Evolutionary conservation across 2,888 invertebrate species (phyloP), one percentile per base, ranked within the genome.

Genomic region (Parascotia fuliginaria): DNA sequence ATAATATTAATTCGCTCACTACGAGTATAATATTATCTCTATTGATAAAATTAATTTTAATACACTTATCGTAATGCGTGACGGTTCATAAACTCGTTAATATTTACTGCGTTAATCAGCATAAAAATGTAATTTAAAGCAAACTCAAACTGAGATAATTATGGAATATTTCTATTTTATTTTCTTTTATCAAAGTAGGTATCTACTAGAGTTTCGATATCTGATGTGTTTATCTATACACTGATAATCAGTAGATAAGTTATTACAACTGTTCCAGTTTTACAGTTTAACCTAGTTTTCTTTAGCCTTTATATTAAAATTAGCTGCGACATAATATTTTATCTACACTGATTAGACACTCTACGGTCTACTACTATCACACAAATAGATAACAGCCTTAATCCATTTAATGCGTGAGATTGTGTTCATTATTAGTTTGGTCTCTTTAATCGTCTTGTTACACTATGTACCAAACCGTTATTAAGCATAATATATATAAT

Each of bases 351-450:
- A 69, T 73, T 60, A 73, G 65, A 69, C 57, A 62, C 15, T 41
- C 52, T 42, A 9, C 19, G 43, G 51, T 43, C 42, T 55, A 53
- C 54, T 60, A 67, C 49, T 60, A 61, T 61, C 56, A 56, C 59
- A 58, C 41, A 55, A 44, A 47, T 40, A 55, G 67, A 71, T 68
- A 65, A 62, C 41, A 50, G 38, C 38, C 42, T 40, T 61, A 52
- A 58, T 64, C 58, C 52, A 46, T 49, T 62, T 57, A 70, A 63
- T 57, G 55, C 61, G 38, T 46, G 36, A 53, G 66, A 65, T 74
- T 70, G 71, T 53, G 33, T 42, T 45, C 46, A 57, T 65, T 54
- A 57, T 43, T 43, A 42, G 45, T 46, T 54, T 55, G 52, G 50
- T 50, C 43, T 33, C 34, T 55, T 40, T 66, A 55, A 63, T 63